Conservation (phyloP, 2,888 invertebrate genomes). For the Uropetala carovei region DNA sequence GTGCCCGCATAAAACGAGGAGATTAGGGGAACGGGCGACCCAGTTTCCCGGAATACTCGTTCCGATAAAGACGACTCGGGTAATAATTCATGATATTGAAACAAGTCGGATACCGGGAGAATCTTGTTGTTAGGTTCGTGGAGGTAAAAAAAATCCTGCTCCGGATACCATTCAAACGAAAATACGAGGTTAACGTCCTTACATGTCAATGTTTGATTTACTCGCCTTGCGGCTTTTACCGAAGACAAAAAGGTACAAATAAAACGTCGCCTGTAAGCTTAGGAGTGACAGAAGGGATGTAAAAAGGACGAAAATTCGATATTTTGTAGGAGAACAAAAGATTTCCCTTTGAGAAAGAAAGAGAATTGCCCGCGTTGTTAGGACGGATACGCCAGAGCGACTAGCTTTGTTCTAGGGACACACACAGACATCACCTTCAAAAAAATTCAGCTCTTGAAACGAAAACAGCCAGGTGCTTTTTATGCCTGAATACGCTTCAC, state of each 20-base stretch:
- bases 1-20: too few relatives aligned
- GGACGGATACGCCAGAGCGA: not conserved
- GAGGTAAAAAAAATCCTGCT: not conserved
- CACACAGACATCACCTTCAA: not conserved
- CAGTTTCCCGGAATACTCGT: not conserved
- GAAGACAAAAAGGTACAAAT: not conserved
- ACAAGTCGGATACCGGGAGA: not conserved
- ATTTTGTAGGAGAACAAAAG: not conserved
- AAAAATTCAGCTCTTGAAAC: not conserved
- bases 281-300: not conserved
- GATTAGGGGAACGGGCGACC: too few relatives aligned
- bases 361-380: not conserved
- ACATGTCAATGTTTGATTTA: conserved; percentile 16
- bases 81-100: not conserved
- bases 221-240: not conserved
- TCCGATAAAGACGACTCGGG: not conserved
- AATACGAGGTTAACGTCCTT: not conserved
- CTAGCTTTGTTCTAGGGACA: not conserved
- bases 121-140: not conserved
- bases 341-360: not conserved
- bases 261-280: not conserved
- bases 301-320: not conserved
- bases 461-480: not conserved
- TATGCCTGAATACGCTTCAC: too few relatives aligned
- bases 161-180: not conserved